Base-by-base conservation (phyloP, 53 echinoderm and acorn worm genomes). In the Mesocentrotus franciscanus region DNA sequence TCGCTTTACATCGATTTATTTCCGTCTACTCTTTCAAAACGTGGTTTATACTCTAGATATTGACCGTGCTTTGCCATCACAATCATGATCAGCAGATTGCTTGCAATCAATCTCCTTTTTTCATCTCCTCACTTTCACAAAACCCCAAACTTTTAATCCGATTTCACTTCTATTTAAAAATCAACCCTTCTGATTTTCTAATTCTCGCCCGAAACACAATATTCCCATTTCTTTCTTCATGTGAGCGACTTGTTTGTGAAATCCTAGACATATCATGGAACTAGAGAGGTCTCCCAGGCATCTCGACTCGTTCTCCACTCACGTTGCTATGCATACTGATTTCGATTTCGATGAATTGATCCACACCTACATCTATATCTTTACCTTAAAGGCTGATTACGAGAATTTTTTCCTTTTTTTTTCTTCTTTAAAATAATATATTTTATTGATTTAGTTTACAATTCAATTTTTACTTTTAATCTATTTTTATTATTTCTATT, bases 161-260 rank as follows among this genome's bases (percentile, higher is more conserved):
- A 81, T 39, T 39, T 42, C 42, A 81, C 81, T 81, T 81, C 81
- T 81, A 81, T 42, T 6, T 39, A 42, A 7, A 76, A 42, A 81
- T 22, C 36, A 39, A 39, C 39, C 22, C 81, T 42, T 81, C 39
- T 20, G 81, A 81, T 81, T 81, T 81, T 81, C 36, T 81, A 20
- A 33, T 81, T 81, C 81, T 81, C 36, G 36, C 81, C 36, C 81
- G 81, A 81, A 81, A 81, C 42, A 81, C 81, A 81, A 81, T 81
- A 81, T 81, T 42, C 81, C 9, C 36, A 20, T 81, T 81, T 42
- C 42, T 81, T 35, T 33, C 81, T 81, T 81, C 33, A 81, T 1
- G 42, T 8, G 36, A 42, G 17, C 36, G 9, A 81, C 81, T 42
- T 81, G 81, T 81, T 81, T 76, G 81, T 81, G 81, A 81, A 81